Conservation (phyloP, 2,797 vertebrate genomes). For the Acanthopagrus latus region DNA sequence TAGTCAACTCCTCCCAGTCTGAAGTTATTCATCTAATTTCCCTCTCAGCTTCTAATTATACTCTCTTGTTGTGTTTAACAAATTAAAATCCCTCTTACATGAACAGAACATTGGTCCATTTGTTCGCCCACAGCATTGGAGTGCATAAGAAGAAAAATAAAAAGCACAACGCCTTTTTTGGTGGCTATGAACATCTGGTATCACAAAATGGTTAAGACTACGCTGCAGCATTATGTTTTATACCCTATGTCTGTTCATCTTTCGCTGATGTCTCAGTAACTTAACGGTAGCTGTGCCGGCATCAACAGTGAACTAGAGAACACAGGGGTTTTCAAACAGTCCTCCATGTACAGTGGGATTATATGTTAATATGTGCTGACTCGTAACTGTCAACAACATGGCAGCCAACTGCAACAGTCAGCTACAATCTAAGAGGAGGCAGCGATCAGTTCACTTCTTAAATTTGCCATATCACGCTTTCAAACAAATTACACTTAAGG, state of each 20-base stretch:
- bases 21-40: neutral
- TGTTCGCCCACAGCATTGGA: conserved; percentile 32
- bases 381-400: neutral
- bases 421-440: neutral
- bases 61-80: neutral
- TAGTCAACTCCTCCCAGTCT: conserved; percentile 5
- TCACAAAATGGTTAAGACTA: conserved; percentile 32
- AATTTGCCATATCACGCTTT: conserved; percentile 10
- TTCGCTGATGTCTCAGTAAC: conserved; percentile 1
- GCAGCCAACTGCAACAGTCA: conserved; percentile 5
- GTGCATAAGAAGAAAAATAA: conserved; percentile 45
- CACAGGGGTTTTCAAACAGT: neutral
- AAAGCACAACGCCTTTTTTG: conserved; percentile 28
- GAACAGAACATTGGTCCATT: conserved; percentile 42
- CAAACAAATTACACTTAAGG: too few species aligned
- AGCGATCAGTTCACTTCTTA: neutral
- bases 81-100: conserved; percentile 21
- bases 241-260: conserved; percentile 31
- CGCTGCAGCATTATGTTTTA: conserved; percentile 20
- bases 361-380: neutral
- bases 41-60: neutral
- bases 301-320: conserved; percentile 5
- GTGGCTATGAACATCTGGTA: conserved; percentile 19
- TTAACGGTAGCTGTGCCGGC: neutral
- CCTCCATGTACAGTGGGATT: neutral